Evolutionary conservation across 2,888 invertebrate species (phyloP).

Genomic region (Neria commutata): DNA sequence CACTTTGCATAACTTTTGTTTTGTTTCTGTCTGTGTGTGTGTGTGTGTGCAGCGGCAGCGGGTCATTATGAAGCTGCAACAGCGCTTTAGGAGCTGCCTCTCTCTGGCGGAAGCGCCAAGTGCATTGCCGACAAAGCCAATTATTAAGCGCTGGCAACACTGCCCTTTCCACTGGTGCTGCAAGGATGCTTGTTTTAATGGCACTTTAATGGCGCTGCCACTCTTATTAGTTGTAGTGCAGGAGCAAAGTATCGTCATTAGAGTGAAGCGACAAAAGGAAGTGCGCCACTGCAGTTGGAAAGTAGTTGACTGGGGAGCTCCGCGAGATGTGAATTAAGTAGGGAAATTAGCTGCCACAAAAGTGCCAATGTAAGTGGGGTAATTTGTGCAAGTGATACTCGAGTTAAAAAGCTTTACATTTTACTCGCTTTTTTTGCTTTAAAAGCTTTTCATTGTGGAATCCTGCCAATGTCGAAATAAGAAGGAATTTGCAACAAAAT

Average conservation of each 20-base stretch:
- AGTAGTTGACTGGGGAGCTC: not conserved
- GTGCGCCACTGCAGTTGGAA: too few relatives aligned
- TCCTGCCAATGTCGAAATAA: too few relatives aligned
- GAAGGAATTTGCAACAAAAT: too few relatives aligned
- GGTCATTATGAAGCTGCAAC: not conserved
- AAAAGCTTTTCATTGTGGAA: too few relatives aligned
- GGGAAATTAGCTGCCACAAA: not conserved
- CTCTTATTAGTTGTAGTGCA: too few relatives aligned
- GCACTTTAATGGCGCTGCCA: conserved; percentile 30
- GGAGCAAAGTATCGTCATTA: not conserved
- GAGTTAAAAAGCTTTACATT: too few relatives aligned
- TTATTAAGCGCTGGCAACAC: conserved; percentile 13
- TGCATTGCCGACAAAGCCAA: conserved; percentile 28
- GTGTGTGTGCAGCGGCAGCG: not conserved
- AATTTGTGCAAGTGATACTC: too few relatives aligned
- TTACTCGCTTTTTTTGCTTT: too few relatives aligned
- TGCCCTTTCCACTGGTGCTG: conserved; percentile 47
- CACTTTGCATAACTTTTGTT: not conserved
- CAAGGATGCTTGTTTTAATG: conserved; percentile 40
- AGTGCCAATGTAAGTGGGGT: too few relatives aligned
- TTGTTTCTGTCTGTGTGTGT: not conserved
- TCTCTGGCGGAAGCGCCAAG: conserved; percentile 17
- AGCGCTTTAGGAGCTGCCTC: not conserved
- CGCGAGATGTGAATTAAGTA: not conserved
- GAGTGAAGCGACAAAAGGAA: not conserved